Conservation (phyloP, 1,140 invertebrate species). For the Camponotus vicinus region DNA sequence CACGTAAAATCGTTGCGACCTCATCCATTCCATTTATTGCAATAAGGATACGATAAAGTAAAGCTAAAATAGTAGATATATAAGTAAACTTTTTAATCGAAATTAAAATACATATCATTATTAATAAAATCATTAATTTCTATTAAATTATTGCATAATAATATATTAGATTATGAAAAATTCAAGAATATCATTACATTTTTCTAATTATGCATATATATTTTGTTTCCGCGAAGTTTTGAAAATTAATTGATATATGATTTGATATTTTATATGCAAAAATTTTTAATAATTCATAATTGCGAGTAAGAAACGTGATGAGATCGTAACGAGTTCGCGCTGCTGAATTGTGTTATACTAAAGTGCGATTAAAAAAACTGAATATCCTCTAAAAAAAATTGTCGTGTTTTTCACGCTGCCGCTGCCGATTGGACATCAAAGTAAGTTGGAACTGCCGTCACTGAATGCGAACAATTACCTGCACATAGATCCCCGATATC, state of each 20-base stretch:
- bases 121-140: neutral
- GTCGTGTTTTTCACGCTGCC: constrained; percentile 82
- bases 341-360: constrained; percentile 10
- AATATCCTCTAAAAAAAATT: constrained; percentile 56
- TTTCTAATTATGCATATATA: neutral
- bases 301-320: neutral
- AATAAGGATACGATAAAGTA: neutral
- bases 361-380: neutral
- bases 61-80: neutral
- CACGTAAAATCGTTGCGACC: neutral
- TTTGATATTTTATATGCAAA: constrained; percentile 1
- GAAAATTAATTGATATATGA: neutral
- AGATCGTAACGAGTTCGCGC: neutral
- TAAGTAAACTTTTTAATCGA: neutral
- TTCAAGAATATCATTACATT: neutral
- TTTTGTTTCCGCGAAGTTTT: neutral
- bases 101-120: neutral
- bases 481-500: constrained; percentile 80
- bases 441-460: constrained; percentile 84
- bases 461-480: constrained; percentile 80
- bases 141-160: neutral
- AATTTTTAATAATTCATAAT: neutral
- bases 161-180: neutral
- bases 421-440: constrained; percentile 74
- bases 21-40: neutral